Evolutionary conservation across 1,140 invertebrate genomes (phyloP), one percentile per base, ranked within the genome.

Genomic region (Temnothorax nylanderi): DNA sequence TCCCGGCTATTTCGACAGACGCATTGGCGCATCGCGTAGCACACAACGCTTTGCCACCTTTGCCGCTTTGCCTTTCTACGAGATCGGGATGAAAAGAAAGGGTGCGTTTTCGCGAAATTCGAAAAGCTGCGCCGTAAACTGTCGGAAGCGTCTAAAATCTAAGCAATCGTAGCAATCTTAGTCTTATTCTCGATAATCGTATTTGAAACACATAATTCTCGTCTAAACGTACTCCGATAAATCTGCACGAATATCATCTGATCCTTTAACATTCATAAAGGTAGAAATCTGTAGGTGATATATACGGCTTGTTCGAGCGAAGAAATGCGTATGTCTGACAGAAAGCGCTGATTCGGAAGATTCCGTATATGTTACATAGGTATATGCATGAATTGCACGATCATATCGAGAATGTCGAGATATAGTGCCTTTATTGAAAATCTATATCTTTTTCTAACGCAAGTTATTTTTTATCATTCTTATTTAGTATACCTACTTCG

Each of bases 181-280:
- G 51, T 44, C 51, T 87, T 62, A 86, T n/a, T 54, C 32, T 87
- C 60, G 26, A 44, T 62, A 47, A 32, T 62, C n/a, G 34, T 62
- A 85, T 72, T 60, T 60, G 71, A 82, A 69, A 64, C 78, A 67
- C 37, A 41, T 62, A 69, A 62, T 82, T 87, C 11, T 82, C 13
- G 26, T 54, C 41, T 72, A 74, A 44, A 62, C n/a, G 44, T 82
- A 71, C 18, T 64, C 21, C 21, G 54, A 64, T 78, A 49, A 78
- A 64, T 87, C 71, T 84, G 60, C 65, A 21, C 26, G 77, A 54
- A 49, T 49, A 75, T 8, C 54, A 51, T 51, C 56, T 41, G 58
- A 72, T 64, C 47, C 44, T 65, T 71, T 74, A 84, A 87, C 80
- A 87, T 87, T 86, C 74, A 71, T 64, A 72, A 84, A 71, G 78